Evolutionary conservation across 1,140 invertebrate genomes (phyloP), one percentile per base, ranked within the genome.

Genomic region (Drosophila kikkawai): DNA sequence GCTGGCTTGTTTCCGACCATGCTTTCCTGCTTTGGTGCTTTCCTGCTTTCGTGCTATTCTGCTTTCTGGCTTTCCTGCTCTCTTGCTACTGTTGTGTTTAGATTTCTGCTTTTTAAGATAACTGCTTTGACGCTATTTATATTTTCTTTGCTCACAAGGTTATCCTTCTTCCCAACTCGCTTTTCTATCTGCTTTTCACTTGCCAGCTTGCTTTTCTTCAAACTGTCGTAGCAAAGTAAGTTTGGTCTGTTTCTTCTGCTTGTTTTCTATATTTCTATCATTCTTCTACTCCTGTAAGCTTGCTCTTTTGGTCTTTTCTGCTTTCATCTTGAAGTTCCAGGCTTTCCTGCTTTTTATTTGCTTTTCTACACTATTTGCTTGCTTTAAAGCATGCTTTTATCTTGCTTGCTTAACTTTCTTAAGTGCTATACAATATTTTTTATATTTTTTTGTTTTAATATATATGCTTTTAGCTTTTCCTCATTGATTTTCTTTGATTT

Each of bases 1-100:
- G n/a, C 37, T 12, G 17, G 55, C 55, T 57, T 42, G 55, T 59
- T 36, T 48, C 36, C 55, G 29, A 13, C 11, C 19, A 19, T 22
- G n/a, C 48, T 34, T 22, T 6, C 29, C 36, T 56, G 32, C 29
- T 45, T 29, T 32, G 3, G 11, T 9, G 7, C 42, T 19, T 12
- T 13, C 19, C 32, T 34, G 51, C 17, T 12, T 26, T 39, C 3
- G 9, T 7, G 15, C 53, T 7, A 17, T 36, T 4, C 19, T 17
- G n/a, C 36, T 39, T 8, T 17, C n/a, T 13, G 7, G 51, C 17
- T 22, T 4, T 19, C 0, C 17, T 9, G 51, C 34, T 36, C 5
- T 6, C 26, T 9, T 7, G 0, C 15, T 12, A n/a, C 50, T 34
- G 4, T 53, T 29, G n/a, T 34, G 39, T 4, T 13, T 39, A n/a